phyloP scores from a whole-genome alignment of 1,140 invertebrate species.

The Globodera ellingtonae region DNA sequence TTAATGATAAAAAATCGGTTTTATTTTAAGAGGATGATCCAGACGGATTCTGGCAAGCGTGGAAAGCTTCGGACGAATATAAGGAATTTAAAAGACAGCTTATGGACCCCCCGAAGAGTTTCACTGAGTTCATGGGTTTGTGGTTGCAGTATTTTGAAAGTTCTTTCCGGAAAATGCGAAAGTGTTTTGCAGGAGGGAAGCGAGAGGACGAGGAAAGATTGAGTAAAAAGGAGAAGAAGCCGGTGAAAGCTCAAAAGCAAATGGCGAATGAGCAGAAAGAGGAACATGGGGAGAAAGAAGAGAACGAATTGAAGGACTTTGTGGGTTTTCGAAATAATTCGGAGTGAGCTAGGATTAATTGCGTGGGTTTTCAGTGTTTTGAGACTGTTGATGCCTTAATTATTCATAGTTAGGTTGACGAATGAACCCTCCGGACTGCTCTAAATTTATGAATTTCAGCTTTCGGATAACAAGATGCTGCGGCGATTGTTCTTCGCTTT shows the following conservation, averaged over 20 bases:
- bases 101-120: background rate
- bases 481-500: background rate
- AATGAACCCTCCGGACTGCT: background rate
- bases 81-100: background rate
- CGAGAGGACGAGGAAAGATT: slow-evolving; percentile 8
- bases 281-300: background rate
- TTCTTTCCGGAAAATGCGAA: too few relatives aligned
- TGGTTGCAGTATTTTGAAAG: too few relatives aligned
- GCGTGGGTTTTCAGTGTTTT: too few relatives aligned
- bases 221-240: background rate
- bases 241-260: background rate
- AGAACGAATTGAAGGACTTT: background rate
- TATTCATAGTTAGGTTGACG: too few relatives aligned
- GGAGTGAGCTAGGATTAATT: background rate
- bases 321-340: background rate
- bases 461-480: background rate
- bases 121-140: background rate
- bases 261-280: background rate
- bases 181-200: background rate
- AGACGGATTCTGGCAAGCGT: background rate
- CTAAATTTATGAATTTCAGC: slow-evolving; percentile 3
- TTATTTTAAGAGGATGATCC: background rate
- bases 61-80: background rate
- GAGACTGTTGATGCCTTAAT: too few relatives aligned
- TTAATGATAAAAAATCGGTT: too few relatives aligned